Base-by-base conservation (phyloP, 2,113 vertebrate genomes). In the Silurus glanis region DNA sequence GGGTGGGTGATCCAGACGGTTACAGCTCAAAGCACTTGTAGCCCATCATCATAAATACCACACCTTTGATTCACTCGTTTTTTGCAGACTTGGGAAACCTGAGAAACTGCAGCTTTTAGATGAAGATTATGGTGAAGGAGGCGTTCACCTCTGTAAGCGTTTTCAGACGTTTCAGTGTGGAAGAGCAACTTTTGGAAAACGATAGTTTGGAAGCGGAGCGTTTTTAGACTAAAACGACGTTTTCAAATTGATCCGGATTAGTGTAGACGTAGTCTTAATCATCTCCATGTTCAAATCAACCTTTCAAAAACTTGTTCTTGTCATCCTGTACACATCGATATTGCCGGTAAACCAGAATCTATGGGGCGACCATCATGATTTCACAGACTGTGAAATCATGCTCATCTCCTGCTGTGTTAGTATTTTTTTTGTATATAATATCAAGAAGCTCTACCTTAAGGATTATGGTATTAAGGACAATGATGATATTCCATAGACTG, bases 11-110 rank as follows among this genome's bases (percentile, higher is more conserved):
- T 51, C 76, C 90, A 93, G 92, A 93, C 91, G 45, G 87, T 94
- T 93, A 90, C 79, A 86, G 91, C 89, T 85, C 86, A 91, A 83
- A 72, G 88, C 88, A 86, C 87, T 49, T 49, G 25, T 9, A 51
- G 81, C 85, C 87, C 74, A 23, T 56, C 89, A 89, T 93, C 91
- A 91, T 94, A 94, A 94, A 94, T 94, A 94, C 91, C 88, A 89
- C 88, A 45, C 79, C 93, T 94, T 93, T 92, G 94, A 94, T 95
- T 92, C 90, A 91, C 89, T 88, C 88, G 91, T 90, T 91, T 88
- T 92, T 86, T 1, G 76, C 59, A 64, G 90, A 83, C 92, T 91
- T 66, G 88, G 90, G 89, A 82, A 93, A 85, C 83, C 83, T 76
- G 37, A 56, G 45, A 5, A 51, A 17, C 3, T 12, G 61, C 62